phyloP scores from a whole-genome alignment of 1,140 invertebrate species.

The Acromyrmex charruanus region DNA sequence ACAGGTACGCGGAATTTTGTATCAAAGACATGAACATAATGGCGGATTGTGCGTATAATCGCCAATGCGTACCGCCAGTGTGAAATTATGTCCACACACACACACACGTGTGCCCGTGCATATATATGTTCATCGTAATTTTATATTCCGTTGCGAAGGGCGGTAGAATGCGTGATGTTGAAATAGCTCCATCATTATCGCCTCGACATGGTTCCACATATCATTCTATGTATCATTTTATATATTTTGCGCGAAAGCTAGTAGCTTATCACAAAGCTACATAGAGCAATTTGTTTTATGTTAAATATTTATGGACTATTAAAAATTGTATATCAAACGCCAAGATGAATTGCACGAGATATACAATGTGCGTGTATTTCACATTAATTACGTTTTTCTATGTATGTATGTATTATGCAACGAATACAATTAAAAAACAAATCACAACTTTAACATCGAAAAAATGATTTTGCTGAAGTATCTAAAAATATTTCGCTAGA shows the following conservation, averaged over 20 bases:
- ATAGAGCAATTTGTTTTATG: slow-evolving; percentile 38
- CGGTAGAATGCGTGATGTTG: slow-evolving; percentile 58
- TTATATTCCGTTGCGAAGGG: slow-evolving; percentile 60
- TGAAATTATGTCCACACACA: background rate
- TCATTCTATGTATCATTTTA: slow-evolving; percentile 57
- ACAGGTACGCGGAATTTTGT: slow-evolving; percentile 48
- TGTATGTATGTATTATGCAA: background rate
- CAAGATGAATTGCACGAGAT: slow-evolving; percentile 27
- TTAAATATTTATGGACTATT: slow-evolving; percentile 50
- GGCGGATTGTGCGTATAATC: slow-evolving; percentile 61
- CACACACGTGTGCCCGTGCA: no score
- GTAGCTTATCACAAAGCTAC: slow-evolving; percentile 47
- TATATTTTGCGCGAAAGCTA: slow-evolving; percentile 42
- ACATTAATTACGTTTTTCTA: slow-evolving; percentile 29
- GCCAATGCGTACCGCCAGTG: slow-evolving; percentile 34
- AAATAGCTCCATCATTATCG: slow-evolving; percentile 61
- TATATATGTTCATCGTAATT: slow-evolving; percentile 34
- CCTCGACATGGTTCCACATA: slow-evolving; percentile 47
- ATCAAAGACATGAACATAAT: slow-evolving; percentile 59
- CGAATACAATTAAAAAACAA: background rate
- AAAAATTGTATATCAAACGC: slow-evolving; percentile 45
- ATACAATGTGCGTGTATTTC: background rate
- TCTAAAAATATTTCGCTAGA: no score
- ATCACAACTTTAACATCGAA: background rate
- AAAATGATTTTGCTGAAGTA: no score